phyloP scores from a whole-genome alignment of 1,140 invertebrate genomes.

The Ostrea denselamellosa region DNA sequence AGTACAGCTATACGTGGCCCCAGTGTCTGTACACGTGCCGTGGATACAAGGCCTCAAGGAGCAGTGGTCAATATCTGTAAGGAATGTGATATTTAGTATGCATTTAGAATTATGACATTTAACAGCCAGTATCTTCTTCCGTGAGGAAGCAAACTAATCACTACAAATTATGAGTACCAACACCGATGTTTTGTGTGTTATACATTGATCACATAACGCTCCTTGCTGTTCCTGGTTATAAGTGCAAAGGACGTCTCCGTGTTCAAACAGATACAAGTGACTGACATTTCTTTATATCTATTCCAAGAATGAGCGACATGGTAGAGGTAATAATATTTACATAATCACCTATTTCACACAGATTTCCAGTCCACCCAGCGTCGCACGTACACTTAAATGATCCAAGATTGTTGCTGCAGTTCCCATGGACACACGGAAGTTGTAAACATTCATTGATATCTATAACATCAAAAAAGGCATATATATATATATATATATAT shows the following conservation, averaged over 20 bases:
- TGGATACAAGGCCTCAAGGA: conserved; percentile 33
- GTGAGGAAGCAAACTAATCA: too few relatives aligned
- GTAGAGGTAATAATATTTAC: neutral
- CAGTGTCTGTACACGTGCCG: conserved; percentile 29
- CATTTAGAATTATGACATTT: too few relatives aligned
- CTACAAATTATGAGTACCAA: neutral
- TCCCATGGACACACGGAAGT: conserved; percentile 35
- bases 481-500: neutral
- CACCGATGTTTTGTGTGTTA: neutral
- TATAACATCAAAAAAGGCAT: neutral
- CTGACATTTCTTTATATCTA: conserved; percentile 65
- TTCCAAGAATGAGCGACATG: neutral
- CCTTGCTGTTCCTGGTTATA: conserved; percentile 40
- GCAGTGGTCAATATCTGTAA: conserved; percentile 4
- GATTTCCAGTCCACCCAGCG: neutral
- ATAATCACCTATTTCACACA: neutral
- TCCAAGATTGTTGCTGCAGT: neutral
- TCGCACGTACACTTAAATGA: neutral
- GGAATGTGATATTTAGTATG: neutral
- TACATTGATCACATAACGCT: neutral
- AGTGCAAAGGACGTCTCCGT: neutral
- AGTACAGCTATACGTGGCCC: conserved; percentile 6
- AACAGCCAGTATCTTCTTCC: too few relatives aligned
- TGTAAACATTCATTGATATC: conserved; percentile 79
- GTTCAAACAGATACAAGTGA: neutral